Base-by-base conservation (phyloP, 2,113 vertebrate species). In the Girardinichthys multiradiatus region DNA sequence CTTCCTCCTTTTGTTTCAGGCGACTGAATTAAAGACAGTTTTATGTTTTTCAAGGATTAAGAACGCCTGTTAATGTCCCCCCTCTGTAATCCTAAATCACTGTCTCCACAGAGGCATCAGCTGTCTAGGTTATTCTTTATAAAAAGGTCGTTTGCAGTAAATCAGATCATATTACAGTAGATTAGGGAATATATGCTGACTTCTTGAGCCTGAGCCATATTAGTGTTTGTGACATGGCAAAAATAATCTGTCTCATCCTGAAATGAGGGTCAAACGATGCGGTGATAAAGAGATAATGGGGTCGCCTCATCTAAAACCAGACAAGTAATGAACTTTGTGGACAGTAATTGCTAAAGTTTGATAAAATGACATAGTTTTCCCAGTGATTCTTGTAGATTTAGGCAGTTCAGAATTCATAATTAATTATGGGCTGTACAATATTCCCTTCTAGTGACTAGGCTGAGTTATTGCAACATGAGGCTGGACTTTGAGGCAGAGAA, bases 251-350 rank as follows among this genome's bases (percentile, higher is more conserved):
- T 24, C 61, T 83, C 80, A 84, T 71, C 76, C 82, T 54, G 59
- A 79, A 86, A 93, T 88, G 64, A 91, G 72, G 93, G 91, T 93
- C 90, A 90, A 51, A 66, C 28, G 31, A 77, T 74, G 27, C 12
- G 1, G 64, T 42, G 24, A 76, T 12, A 57, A 42, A 60, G 66
- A 42, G 51, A 69, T 81, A 68, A 88, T 79, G 67, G 70, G 13
- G 30, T 61, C n/a, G 8, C 71, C 21, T 48, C 9, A 31, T 65
- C 59, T 72, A 68, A 28, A 33, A n/a, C 48, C 0, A 6, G 10
- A 68, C 24, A 64, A 64, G 11, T 58, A 31, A 9, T 6, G 14
- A 11, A 59, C 26, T 45, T 45, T 27, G 13, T 70, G 33, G 79
- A 65, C 13, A 60, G 27, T 68, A 42, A 67, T 51, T 39, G 48